Evolutionary conservation across 2,888 invertebrate species (phyloP), one percentile per base, ranked within the genome.

Genomic region (Spatulosminthurus flaviceps): DNA sequence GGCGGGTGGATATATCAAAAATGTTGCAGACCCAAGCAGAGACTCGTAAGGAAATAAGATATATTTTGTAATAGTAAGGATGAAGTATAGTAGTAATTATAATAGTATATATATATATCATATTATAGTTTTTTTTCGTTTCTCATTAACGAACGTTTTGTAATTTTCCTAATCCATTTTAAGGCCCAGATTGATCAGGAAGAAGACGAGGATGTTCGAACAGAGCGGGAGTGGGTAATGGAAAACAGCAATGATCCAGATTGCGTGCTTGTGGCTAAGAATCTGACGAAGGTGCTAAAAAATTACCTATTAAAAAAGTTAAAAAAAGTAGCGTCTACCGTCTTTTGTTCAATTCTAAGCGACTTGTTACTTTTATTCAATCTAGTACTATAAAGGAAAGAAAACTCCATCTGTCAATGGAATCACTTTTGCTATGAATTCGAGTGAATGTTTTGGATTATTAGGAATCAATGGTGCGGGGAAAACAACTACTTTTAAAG

Each of bases 381-480:
- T 78, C n/a, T 66, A 86, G 86, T 82, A 84, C 22, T 87, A 86
- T 80, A 79, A 80, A n/a, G 78, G 82, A n/a, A 84, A 84, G 21
- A 84, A 83, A 19, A 77, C 83, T 21, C 86, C 89, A 60, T 90
- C 91, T 4, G 91, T 91, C 1, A 89, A 90, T 82, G 87, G 88
- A 42, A 85, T 91, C 34, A 90, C 89, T 84, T 88, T 91, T 71
- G 90, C 89, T 0, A 90, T 91, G 0, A 88, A 88, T 51, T 86
- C 87, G 77, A 90, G 91, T 0, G 91, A 93, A 89, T 95, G 95
- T 87, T 95, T 95, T 86, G 95, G 95, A 0, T 89, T 96, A 5
- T 88, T 96, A 67, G 94, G 96, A 0, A 92, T 95, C 83, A 96
- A 96, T 87, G 95, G 96, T 2, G 95, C 95, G 0, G 95, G 95